A percentile compares a stretch with the other conserved stretches of the same genome.
Evolutionary conservation across 2,888 invertebrate genomes (phyloP).

Genomic region (Cephus runcator): DNA sequence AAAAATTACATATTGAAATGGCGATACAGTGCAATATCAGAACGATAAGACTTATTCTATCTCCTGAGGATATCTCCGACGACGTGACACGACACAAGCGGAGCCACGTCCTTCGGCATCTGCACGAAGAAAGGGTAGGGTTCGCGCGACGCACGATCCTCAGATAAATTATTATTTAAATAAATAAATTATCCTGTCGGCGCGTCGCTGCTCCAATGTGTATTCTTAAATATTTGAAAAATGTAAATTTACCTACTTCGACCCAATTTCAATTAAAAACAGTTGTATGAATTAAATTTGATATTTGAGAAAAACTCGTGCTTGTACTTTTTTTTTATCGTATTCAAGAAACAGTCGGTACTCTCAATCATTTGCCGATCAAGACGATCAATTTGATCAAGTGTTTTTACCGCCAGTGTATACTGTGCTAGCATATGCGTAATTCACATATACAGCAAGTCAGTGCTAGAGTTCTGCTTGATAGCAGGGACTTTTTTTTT

Average conservation of each 20-base stretch:
- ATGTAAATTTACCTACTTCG: neutral
- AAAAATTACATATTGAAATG: neutral
- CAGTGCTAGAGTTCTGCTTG: neutral
- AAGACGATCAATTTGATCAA: neutral
- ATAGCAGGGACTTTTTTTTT: neutral
- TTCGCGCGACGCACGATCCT: neutral
- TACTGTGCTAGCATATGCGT: neutral
- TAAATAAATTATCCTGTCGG: neutral
- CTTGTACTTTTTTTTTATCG: neutral
- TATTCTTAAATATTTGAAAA: no score
- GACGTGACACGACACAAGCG: no score
- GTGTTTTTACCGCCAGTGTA: neutral
- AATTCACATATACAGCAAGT: neutral
- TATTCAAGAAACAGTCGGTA: neutral
- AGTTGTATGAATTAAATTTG: neutral
- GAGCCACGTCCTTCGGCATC: neutral
- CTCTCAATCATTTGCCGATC: neutral
- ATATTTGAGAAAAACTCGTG: neutral
- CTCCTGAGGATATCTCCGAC: neutral
- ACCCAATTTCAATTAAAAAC: no score
- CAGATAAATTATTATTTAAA: neutral
- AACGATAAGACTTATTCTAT: neutral
- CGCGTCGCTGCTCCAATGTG: no score
- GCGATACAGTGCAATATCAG: neutral
- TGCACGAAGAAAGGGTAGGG: neutral